These are phyloP conservation scores for Hemiprocne comata DNA, from an alignment of 2,113 vertebrate species.

Conservation along the genomic window DNA sequence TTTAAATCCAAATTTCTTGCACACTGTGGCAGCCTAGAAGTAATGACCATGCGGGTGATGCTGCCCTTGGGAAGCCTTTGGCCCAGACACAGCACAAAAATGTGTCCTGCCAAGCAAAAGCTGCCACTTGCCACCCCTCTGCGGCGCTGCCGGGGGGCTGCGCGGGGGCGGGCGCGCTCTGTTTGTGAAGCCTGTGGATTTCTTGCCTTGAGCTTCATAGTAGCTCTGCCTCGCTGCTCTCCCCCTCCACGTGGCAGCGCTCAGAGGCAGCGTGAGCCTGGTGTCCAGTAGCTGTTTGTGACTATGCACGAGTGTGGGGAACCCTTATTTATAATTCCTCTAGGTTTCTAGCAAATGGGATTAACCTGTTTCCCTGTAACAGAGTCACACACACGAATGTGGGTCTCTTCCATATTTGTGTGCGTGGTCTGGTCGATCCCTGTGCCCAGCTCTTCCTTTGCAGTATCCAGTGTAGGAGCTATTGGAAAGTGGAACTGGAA, in stretches of 20 bases:
- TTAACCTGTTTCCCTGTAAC: slow-evolving; percentile 40
- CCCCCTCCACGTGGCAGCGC: not conserved
- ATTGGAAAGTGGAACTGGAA: slow-evolving; percentile 46
- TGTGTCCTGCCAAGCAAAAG: not conserved
- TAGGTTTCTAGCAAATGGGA: slow-evolving; percentile 37
- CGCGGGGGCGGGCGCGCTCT: not conserved
- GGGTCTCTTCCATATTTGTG: slow-evolving; percentile 22
- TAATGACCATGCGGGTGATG: fast-evolving
- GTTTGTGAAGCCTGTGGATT: not conserved
- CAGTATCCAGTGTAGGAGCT: slow-evolving; percentile 15
- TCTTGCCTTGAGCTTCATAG: slow-evolving; percentile 63
- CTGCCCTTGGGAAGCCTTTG: not conserved
- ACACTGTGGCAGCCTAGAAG: not conserved
- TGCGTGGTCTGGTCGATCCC: not conserved
- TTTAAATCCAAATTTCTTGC: slow-evolving; percentile 37
- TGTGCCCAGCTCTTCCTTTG: slow-evolving; percentile 34
- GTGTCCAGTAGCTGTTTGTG: slow-evolving; percentile 74
- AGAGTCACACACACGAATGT: slow-evolving; percentile 10
- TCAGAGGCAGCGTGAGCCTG: slow-evolving; percentile 22
- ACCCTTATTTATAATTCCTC: slow-evolving; percentile 55
- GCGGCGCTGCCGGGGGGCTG: not conserved
- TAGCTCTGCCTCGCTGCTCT: slow-evolving; percentile 47
- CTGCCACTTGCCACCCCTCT: not conserved
- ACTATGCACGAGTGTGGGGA: slow-evolving; percentile 65
- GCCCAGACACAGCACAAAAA: not conserved